Evolutionary conservation across 2,888 invertebrate genomes (phyloP).

Genomic region (Kuschelorhynchus macadamiae): DNA sequence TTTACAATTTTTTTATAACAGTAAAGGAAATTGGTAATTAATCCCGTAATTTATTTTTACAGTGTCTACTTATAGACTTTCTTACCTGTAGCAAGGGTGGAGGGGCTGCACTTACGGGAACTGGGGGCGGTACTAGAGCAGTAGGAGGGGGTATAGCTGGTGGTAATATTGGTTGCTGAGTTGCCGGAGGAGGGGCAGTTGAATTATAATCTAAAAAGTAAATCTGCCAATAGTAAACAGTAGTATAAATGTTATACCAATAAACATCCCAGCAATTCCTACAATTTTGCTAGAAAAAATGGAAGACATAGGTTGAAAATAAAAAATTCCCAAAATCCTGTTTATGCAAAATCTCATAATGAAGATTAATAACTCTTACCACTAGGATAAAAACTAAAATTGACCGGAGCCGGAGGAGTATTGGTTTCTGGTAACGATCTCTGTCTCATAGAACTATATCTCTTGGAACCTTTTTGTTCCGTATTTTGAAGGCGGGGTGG

Average conservation of each 20-base stretch:
- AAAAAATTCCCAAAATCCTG: too few relatives aligned
- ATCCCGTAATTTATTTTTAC: too few relatives aligned
- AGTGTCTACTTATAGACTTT: too few relatives aligned
- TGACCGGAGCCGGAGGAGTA: conserved; percentile 59
- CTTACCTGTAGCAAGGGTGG: conserved; percentile 53
- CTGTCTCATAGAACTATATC: conserved; percentile 73
- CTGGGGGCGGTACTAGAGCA: conserved; percentile 54
- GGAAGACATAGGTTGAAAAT: too few relatives aligned
- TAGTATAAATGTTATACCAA: background rate
- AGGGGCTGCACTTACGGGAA: conserved; percentile 61
- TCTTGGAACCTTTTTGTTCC: conserved; percentile 71
- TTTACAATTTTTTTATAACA: too few relatives aligned
- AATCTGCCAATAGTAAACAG: conserved; percentile 9
- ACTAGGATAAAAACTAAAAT: conserved; percentile 62
- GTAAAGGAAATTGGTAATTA: too few relatives aligned
- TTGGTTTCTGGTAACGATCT: conserved; percentile 73
- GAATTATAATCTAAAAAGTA: conserved; percentile 61
- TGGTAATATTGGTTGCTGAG: conserved; percentile 54
- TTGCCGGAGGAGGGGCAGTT: conserved; percentile 54
- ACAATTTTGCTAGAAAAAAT: too few relatives aligned
- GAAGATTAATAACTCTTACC: too few relatives aligned
- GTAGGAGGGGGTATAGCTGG: conserved; percentile 48
- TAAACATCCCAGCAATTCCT: too few relatives aligned
- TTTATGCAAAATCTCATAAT: too few relatives aligned
- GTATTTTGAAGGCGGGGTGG: conserved; percentile 66